Evolutionary conservation across 2,797 vertebrate species (phyloP), one percentile per base, ranked within the genome.

Genomic region (Lycodopsis pacificus): DNA sequence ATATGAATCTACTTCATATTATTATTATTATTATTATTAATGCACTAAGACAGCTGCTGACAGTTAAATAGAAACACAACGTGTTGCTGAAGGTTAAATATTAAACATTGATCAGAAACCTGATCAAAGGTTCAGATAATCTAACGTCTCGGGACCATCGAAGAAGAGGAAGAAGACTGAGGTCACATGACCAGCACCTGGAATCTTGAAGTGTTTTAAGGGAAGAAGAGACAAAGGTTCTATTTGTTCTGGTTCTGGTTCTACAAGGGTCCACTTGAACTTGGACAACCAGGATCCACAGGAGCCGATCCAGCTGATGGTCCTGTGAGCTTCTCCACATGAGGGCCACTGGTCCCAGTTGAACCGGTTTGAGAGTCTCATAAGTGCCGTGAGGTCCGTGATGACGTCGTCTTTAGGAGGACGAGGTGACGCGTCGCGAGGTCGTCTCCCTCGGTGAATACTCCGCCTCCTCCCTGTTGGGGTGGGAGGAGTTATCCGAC

Each of bases 401-500:
- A n/a, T 8, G 77, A 15, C 27, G 20, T 1, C 78, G 42, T 7
- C 0, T 42, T 90, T 92, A 94, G 58, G 92, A 94, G 0, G 94
- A 93, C 3, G 93, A 92, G 14, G 91, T 78, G 78, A 92, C 53
- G 58, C 93, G 93, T 10, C 96, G 97, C 0, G 97, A 97, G 72
- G 97, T 97, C 70, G 96, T 97, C 88, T 97, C 98, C 79, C 91
- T 85, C 0, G 96, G 97, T 13, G 89, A 96, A 64, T 97, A 96
- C 36, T 96, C 97, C 0, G 76, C 88, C 56, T 98, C 97, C 20
- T 99, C 98, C 86, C 96, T 97, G 93, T 98, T 97, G 7, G 97
- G 98, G 77, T 97, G 97, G 27, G 97, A 98, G 4, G 98, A 99
- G 94, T 98, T 99, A 92, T 99, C 98, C 0, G 98, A 99, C 81